Conservation (phyloP, 2,888 invertebrate species). For the Ophioninae sp. region DNA sequence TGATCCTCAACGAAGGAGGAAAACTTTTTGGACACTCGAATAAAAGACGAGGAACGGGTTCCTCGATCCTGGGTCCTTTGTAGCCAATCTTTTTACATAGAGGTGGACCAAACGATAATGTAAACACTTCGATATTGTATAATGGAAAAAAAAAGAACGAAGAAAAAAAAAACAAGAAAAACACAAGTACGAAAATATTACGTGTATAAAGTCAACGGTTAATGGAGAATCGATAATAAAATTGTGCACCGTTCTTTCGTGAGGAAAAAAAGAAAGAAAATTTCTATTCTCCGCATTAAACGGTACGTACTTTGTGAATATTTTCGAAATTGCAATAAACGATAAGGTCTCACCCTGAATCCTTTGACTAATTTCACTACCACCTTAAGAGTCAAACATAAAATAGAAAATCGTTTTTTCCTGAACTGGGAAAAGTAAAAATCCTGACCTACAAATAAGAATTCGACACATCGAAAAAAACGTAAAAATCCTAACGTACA, state of each 20-base stretch:
- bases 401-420: not conserved
- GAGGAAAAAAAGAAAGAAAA: too few relatives aligned
- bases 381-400: too few relatives aligned
- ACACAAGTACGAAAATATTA: conserved; percentile 8
- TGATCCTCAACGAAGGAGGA: not conserved
- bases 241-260: conserved; percentile 44
- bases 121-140: conserved; percentile 36
- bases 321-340: not conserved
- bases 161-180: too few relatives aligned
- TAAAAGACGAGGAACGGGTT: conserved; percentile 23
- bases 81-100: conserved; percentile 53
- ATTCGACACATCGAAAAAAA: too few relatives aligned
- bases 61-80: conserved; percentile 41
- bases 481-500: too few relatives aligned
- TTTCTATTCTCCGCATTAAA: not conserved
- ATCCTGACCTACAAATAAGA: too few relatives aligned
- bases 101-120: conserved; percentile 54
- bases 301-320: not conserved
- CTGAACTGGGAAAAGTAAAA: too few relatives aligned
- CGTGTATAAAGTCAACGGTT: conserved; percentile 49
- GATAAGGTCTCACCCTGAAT: not conserved
- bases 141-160: too few relatives aligned
- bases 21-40: conserved; percentile 1
- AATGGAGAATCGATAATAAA: conserved; percentile 53
- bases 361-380: not conserved